Evolutionary conservation across 2,888 invertebrate species (phyloP), one percentile per base, ranked within the genome.

Genomic region (Tuberolachnus salignus): DNA sequence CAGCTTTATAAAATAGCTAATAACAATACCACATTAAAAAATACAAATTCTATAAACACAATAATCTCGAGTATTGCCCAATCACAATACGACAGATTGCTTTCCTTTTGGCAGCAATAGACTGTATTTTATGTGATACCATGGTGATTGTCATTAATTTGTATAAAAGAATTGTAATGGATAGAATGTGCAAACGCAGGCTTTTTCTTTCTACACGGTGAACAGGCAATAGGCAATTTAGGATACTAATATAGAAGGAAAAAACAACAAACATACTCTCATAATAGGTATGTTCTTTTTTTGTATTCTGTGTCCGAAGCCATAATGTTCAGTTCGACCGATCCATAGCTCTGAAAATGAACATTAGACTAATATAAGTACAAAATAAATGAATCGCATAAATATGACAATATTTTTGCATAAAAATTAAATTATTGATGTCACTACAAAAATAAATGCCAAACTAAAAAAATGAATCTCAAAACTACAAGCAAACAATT

Each of bases 261-360:
- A 19, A 44, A 61, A 4, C 1, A 26, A 19, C 13, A 51, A 42
- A 51, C 3, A 26, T 3, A 2, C 44, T 46, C 19, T 73, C 51
- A 69, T 49, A 16, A 51, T 3, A 64, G n/a, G 11, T 21, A 16
- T n/a, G 57, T 66, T 34, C 10, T 13, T 44, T 26, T 75, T 55
- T 67, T 67, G 14, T 10, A 34, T 19, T 51, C 34, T 0, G 2
- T 14, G 1, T 64, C 26, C 11, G 6, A 8, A 55, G 19, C 21
- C 75, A 78, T 78, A 10, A 78, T 26, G 21, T 78, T 78, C 34
- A 78, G 49, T 78, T 78, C 75, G 55, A 78, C 75, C 34, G 75
- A 78, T 78, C 75, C 75, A 59, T 78, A 78, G 57, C 67, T 78
- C 75, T 78, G 57, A 78, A 78, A 78, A 59, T 67, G 42, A 42